Base-by-base conservation (phyloP, 2,888 invertebrate species). In the Aporophyla lueneburgensis region DNA sequence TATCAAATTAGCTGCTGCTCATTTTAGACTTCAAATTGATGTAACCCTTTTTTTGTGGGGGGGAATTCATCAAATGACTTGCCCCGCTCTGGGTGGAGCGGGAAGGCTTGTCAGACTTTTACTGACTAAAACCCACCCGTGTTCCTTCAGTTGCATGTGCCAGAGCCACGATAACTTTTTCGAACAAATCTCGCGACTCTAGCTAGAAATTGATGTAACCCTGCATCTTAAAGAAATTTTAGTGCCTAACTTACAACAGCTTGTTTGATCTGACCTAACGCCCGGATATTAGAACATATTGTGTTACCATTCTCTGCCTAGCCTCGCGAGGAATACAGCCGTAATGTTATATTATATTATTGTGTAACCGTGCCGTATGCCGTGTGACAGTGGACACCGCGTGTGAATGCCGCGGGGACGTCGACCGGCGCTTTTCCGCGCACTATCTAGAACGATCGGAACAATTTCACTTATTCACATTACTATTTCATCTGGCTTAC, bases 391-490 rank as follows among this genome's bases (percentile, higher is more conserved):
- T 53, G 89, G 63, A 27, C 78, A 87, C 78, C 0, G 66, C n/a
- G 76, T 43, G 65, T 58, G 67, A 84, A 83, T 86, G 71, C 84
- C 80, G 72, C 66, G 83, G 79, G 87, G 74, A 83, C 86, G 77
- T 24, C 86, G 88, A 87, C 85, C 85, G 83, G 43, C 78, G 80
- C 86, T 80, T 80, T 85, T 84, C 88, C 79, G 78, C 76, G 66
- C 84, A 40, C 33, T 80, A 86, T 86, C 79, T 88, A 81, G 84
- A 74, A 80, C 84, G 77, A 71, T 88, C 86, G 66, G 74, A 88
- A 81, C 81, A 81, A 81, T 88, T 88, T 88, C 87, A 88, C 87
- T 86, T 81, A 78, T 77, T 77, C 82, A 77, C 78, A 81, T 71
- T 59, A 77, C 78, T 81, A 81, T 83, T 74, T 71, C 77, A 81